Evolutionary conservation across 2,888 invertebrate genomes (phyloP).

Genomic region (Amphimallon solstitiale): DNA sequence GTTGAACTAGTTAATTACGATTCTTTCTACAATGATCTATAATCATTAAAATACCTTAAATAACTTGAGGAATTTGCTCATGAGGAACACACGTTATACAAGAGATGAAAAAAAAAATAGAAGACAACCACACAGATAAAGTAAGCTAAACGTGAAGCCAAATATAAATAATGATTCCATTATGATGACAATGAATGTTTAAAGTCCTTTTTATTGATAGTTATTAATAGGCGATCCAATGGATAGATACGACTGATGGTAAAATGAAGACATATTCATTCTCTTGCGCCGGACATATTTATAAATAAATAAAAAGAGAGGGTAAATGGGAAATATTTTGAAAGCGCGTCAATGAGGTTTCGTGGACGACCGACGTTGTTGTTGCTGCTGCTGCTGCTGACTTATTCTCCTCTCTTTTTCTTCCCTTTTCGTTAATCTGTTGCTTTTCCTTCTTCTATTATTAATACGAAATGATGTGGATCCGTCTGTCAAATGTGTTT

Average conservation of each 20-base stretch:
- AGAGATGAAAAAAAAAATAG: background rate
- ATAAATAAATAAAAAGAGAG: background rate
- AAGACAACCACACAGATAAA: conserved; percentile 16
- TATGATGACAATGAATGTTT: conserved; percentile 32
- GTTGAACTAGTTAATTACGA: too few relatives aligned
- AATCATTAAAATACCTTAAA: conserved; percentile 25
- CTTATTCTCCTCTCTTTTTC: too few relatives aligned
- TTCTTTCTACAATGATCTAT: too few relatives aligned
- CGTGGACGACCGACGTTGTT: conserved; percentile 4
- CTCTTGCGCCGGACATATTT: background rate
- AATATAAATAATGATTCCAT: conserved; percentile 33
- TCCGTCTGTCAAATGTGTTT: conserved; percentile 46
- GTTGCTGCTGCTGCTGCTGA: too few relatives aligned
- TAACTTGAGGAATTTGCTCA: conserved; percentile 9
- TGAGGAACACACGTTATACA: background rate
- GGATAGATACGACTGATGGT: conserved; percentile 18
- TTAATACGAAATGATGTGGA: conserved; percentile 46
- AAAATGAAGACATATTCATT: conserved; percentile 21
- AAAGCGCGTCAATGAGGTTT: conserved; percentile 14
- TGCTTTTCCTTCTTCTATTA: conserved; percentile 42
- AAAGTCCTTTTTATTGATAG: conserved; percentile 31
- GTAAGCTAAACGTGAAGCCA: background rate
- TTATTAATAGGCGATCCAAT: conserved; percentile 28
- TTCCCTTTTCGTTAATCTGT: background rate
- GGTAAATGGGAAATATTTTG: conserved; percentile 29